Percentiles rank a stretch among this genome's conserved stretches.
These are phyloP conservation scores for Linnaemya vulpina DNA, from an alignment of 2,888 invertebrate genomes.

Conservation along the genomic window DNA sequence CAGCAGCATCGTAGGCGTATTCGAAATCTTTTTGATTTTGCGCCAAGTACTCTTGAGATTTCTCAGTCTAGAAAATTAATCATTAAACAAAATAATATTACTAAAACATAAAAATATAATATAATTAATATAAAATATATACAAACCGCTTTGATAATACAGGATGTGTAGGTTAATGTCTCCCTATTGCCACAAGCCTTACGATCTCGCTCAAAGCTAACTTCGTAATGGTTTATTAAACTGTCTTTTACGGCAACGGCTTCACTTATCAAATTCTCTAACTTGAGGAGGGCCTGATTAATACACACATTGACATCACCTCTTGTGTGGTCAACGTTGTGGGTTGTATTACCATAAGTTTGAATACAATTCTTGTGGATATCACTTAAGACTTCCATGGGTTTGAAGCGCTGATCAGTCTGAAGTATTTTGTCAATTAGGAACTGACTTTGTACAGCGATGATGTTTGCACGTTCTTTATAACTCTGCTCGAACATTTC, in stretches of 20 bases:
- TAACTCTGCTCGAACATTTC: constrained; percentile 35
- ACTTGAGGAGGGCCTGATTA: constrained; percentile 26
- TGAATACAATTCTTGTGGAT: constrained; percentile 68
- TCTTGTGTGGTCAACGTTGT: constrained; percentile 36
- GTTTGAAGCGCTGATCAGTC: constrained; percentile 60
- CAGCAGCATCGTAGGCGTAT: constrained; percentile 6
- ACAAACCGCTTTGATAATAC: neutral
- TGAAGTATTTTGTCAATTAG: constrained; percentile 47
- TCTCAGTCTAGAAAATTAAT: neutral
- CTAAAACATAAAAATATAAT: neutral
- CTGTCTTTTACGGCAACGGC: neutral
- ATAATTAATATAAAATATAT: neutral
- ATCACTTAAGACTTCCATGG: constrained; percentile 61
- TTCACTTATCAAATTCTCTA: neutral
- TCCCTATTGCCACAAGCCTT: neutral
- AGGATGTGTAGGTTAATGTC: neutral
- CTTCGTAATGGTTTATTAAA: neutral
- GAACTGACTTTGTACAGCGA: constrained; percentile 46
- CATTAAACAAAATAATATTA: neutral
- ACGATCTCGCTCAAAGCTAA: neutral
- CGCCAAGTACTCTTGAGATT: neutral
- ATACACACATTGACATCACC: constrained; percentile 53
- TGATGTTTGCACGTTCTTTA: constrained; percentile 20
- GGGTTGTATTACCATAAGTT: constrained; percentile 62
- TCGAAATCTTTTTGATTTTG: neutral